Evolutionary conservation across 2,888 invertebrate genomes (phyloP).

Genomic region (Opisthograptis luteolata): DNA sequence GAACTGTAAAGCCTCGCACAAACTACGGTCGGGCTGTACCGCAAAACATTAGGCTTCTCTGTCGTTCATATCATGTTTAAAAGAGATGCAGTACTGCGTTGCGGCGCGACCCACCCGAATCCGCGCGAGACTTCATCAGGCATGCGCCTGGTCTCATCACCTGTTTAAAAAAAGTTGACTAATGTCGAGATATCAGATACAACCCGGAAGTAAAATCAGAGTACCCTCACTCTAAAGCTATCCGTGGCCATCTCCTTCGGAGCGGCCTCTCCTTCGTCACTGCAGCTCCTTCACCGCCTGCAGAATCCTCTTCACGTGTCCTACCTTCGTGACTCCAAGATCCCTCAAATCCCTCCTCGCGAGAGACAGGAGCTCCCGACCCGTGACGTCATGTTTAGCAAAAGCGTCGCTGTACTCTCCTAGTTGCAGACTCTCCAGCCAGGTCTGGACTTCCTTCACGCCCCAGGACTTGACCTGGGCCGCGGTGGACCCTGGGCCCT

Average conservation of each 20-base stretch:
- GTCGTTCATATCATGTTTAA: too few relatives aligned
- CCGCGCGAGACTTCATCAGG: too few relatives aligned
- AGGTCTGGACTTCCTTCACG: slow-evolving; percentile 93
- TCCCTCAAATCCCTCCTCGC: slow-evolving; percentile 95
- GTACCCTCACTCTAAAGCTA: slow-evolving; percentile 32
- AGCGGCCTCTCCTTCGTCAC: slow-evolving; percentile 80
- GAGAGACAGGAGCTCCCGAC: slow-evolving; percentile 93
- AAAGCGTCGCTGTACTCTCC: slow-evolving; percentile 96
- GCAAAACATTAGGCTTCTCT: too few relatives aligned
- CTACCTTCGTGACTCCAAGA: slow-evolving; percentile 96
- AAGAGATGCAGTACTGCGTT: too few relatives aligned
- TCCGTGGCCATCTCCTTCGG: slow-evolving; percentile 73
- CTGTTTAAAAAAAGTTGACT: too few relatives aligned
- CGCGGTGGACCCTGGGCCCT: slow-evolving; percentile 53
- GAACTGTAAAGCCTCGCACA: too few relatives aligned
- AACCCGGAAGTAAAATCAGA: slow-evolving; percentile 27
- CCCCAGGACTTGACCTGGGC: slow-evolving; percentile 87
- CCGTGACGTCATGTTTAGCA: slow-evolving; percentile 95
- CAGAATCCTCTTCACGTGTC: slow-evolving; percentile 97
- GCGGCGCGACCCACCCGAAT: too few relatives aligned
- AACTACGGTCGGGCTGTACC: too few relatives aligned
- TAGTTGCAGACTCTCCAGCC: slow-evolving; percentile 95
- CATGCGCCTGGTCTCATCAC: too few relatives aligned
- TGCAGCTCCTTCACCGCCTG: slow-evolving; percentile 93
- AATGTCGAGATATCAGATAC: too few relatives aligned